Conservation (phyloP, 2,113 vertebrate genomes). For the Andinoacara biseriatus region DNA sequence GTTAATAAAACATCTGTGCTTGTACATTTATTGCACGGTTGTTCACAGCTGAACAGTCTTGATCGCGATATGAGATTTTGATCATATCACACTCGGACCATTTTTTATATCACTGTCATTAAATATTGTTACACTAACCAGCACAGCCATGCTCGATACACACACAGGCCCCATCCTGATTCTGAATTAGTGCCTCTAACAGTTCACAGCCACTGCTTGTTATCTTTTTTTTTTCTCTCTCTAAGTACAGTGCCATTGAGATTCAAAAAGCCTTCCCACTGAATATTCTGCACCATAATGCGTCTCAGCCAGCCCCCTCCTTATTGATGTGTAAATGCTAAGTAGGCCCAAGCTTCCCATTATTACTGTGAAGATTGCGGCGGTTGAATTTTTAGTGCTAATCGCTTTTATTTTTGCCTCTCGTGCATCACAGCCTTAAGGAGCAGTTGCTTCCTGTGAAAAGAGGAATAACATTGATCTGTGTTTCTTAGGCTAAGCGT, state of each 20-base stretch:
- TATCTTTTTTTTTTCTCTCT: constrained; percentile 14
- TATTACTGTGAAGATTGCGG: constrained; percentile 45
- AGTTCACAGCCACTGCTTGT: neutral
- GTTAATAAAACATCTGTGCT: too few relatives aligned
- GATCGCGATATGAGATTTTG: neutral
- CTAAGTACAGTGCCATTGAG: constrained; percentile 24
- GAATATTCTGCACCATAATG: constrained; percentile 60
- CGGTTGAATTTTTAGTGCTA: constrained; percentile 43
- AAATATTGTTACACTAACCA: neutral
- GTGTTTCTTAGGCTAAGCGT: constrained; percentile 18
- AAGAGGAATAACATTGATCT: constrained; percentile 13
- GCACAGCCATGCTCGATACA: neutral
- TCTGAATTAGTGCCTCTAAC: neutral
- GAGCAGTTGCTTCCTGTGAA: neutral
- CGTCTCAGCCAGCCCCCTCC: constrained; percentile 9
- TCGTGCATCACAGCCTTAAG: constrained; percentile 4
- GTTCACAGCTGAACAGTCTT: too few relatives aligned
- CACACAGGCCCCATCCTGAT: constrained; percentile 4
- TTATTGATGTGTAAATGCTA: constrained; percentile 76
- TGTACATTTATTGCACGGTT: too few relatives aligned
- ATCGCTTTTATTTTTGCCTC: constrained; percentile 37
- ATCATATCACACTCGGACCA: neutral
- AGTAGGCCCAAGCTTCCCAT: constrained; percentile 17
- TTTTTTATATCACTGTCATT: neutral
- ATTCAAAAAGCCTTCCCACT: constrained; percentile 33